Conservation (phyloP, 2,113 vertebrate genomes). For the Irena cyanogastra region DNA sequence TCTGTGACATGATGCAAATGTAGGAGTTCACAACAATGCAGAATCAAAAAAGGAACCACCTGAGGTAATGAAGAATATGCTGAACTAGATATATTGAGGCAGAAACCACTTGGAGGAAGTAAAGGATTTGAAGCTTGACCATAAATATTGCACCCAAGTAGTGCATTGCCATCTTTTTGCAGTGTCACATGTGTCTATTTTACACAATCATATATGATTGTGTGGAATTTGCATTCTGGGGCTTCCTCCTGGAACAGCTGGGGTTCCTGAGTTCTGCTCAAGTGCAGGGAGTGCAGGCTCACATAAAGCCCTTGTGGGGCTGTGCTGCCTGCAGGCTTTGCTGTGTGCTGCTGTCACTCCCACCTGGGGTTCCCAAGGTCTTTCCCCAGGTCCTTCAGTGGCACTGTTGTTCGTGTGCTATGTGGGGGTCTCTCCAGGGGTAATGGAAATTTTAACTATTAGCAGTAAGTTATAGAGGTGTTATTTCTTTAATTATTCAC, state of each 20-base stretch:
- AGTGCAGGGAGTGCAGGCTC: accelerated
- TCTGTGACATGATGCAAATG: neutral
- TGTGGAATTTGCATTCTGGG: neutral
- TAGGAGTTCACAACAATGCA: neutral
- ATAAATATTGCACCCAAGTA: neutral
- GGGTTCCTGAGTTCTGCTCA: neutral
- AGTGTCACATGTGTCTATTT: neutral
- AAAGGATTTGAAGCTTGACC: neutral
- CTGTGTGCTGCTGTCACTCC: neutral
- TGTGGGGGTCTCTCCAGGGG: neutral
- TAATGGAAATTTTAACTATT: neutral
- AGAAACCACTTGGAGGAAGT: neutral
- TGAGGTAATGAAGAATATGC: neutral
- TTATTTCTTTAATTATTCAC: neutral
- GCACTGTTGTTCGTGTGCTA: accelerated
- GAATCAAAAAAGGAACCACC: neutral
- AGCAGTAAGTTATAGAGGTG: neutral
- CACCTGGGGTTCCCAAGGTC: accelerated
- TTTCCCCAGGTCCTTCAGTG: neutral
- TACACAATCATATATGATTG: neutral
- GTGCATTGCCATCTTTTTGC: neutral
- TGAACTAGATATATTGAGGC: neutral
- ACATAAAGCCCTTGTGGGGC: accelerated
- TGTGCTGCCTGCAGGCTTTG: neutral
- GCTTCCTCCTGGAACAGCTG: neutral